Percentiles rank a stretch among this genome's conserved stretches.
These are phyloP conservation scores for Enteromius viviparus DNA, from an alignment of 2,797 vertebrate species.

Conservation along the genomic window DNA sequence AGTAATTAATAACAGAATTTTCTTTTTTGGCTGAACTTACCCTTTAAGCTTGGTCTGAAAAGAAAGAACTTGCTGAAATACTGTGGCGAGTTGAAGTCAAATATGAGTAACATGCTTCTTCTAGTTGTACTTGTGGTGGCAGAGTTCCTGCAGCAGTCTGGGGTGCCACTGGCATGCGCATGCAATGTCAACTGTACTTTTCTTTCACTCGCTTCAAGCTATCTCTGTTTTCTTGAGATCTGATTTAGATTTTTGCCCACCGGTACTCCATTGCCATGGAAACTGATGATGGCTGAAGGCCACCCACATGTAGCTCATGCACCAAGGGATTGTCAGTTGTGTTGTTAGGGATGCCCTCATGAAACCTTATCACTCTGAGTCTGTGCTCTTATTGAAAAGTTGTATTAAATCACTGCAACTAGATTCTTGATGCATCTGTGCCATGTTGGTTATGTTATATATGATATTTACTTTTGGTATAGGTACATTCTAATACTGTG, in stretches of 20 bases:
- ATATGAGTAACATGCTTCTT: background rate
- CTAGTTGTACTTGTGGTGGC: background rate
- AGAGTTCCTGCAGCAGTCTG: slow-evolving; percentile 25
- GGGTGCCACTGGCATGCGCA: slow-evolving; percentile 3
- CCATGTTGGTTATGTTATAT: background rate
- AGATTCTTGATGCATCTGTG: background rate
- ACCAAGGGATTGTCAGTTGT: slow-evolving; percentile 30
- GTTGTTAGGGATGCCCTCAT: slow-evolving; percentile 37
- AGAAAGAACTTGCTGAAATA: background rate
- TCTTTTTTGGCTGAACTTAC: no score
- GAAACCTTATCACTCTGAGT: slow-evolving; percentile 10
- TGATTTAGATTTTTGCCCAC: slow-evolving; percentile 44
- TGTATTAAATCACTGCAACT: background rate
- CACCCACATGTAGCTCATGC: slow-evolving; percentile 42
- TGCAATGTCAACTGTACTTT: slow-evolving; percentile 21
- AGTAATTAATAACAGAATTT: no score
- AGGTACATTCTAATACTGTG: background rate
- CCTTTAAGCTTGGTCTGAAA: background rate
- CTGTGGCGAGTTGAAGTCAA: background rate
- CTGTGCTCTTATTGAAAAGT: background rate
- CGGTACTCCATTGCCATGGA: slow-evolving; percentile 39
- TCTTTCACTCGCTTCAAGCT: slow-evolving; percentile 20
- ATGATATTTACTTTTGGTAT: background rate
- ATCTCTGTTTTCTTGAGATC: slow-evolving; percentile 27
- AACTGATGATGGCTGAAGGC: slow-evolving; percentile 36